A percentile compares a stretch with the other conserved stretches of the same genome.
Conservation (phyloP, 2,888 invertebrate genomes). For the Pseudococcus jackbeardsleyi region DNA sequence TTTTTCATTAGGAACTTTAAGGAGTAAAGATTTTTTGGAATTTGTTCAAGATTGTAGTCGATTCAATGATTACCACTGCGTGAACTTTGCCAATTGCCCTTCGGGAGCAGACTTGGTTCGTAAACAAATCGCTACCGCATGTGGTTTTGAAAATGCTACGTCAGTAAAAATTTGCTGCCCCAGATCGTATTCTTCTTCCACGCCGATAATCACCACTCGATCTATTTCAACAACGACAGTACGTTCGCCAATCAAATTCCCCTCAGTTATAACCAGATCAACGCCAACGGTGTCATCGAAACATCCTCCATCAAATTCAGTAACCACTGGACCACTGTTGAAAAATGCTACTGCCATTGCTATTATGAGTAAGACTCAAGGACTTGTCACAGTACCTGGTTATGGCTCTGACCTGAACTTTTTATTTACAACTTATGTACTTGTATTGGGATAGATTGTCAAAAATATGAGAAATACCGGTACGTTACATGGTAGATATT, state of each 20-base stretch:
- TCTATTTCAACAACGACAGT: neutral
- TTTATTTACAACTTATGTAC: too few relatives aligned
- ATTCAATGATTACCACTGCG: neutral
- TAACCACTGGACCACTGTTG: neutral
- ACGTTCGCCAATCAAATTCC: neutral
- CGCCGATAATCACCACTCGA: too few relatives aligned
- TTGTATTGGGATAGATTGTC: too few relatives aligned
- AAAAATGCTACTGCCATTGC: neutral
- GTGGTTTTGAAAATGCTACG: conserved; percentile 7
- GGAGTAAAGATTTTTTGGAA: too few relatives aligned
- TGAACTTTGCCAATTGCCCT: neutral
- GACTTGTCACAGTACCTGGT: too few relatives aligned
- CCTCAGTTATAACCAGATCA: neutral
- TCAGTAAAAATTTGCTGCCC: neutral
- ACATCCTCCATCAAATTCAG: neutral
- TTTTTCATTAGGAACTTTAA: too few relatives aligned
- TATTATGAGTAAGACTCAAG: neutral
- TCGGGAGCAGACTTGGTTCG: neutral
- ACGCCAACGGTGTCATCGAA: neutral
- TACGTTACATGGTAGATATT: neutral
- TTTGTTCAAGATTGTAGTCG: neutral
- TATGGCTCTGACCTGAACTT: too few relatives aligned
- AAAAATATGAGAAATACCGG: neutral
- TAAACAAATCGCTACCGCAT: neutral
- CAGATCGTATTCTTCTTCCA: neutral